Base-by-base conservation (phyloP, 2,888 invertebrate genomes). In the Acleris cristana region DNA sequence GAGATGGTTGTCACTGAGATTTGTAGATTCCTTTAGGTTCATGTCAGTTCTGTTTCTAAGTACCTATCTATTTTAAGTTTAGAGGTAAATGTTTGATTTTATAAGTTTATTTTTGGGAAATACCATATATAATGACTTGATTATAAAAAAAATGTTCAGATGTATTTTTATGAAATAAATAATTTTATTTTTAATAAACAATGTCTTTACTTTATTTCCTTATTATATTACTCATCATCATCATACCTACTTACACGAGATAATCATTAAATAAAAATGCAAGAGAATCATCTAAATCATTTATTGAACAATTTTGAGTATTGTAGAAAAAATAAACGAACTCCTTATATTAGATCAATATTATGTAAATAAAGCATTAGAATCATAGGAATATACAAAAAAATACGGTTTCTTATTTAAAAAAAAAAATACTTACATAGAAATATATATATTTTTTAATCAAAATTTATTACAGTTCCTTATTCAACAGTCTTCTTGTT, bases 1-100 rank as follows among this genome's bases (percentile, higher is more conserved):
- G n/a, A n/a, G n/a, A n/a, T n/a, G n/a, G n/a, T n/a, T n/a, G n/a
- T n/a, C n/a, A n/a, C n/a, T n/a, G n/a, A n/a, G n/a, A n/a, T n/a
- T n/a, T n/a, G n/a, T n/a, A n/a, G n/a, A n/a, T n/a, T n/a, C n/a
- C n/a, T n/a, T n/a, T n/a, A n/a, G n/a, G n/a, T n/a, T n/a, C n/a
- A n/a, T n/a, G n/a, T n/a, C n/a, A n/a, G n/a, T n/a, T n/a, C n/a
- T n/a, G n/a, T n/a, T n/a, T n/a, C n/a, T n/a, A n/a, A n/a, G n/a
- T n/a, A n/a, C n/a, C n/a, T 51, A 19, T 59, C 3, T 59, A 51
- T 59, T 51, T 59, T 16, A 59, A 59, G 16, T 21, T 49, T 18
- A 34, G 51, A 51, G 34, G 51, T 16, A 34, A 34, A 45, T 30
- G 18, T 3, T 14, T 34, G 49, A 59, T 19, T 59, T 59, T 34